These are phyloP conservation scores for Plebejus anna DNA, from an alignment of 2,888 invertebrate genomes.

Conservation along the genomic window DNA sequence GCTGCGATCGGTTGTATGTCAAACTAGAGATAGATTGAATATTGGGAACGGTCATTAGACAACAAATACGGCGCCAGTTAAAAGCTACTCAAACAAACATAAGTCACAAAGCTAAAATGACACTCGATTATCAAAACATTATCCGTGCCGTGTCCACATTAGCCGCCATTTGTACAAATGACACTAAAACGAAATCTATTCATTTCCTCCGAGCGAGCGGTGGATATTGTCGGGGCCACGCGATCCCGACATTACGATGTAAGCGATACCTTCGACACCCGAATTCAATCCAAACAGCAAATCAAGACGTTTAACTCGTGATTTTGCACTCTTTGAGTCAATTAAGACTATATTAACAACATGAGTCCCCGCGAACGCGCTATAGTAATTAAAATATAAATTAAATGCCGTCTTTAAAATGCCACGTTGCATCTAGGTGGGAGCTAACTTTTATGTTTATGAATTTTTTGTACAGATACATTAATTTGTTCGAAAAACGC, in stretches of 20 bases:
- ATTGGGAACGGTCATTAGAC: neutral
- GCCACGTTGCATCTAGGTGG: no score
- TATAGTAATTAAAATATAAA: no score
- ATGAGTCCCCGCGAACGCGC: no score
- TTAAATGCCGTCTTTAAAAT: no score
- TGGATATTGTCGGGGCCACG: slow-evolving; percentile 75
- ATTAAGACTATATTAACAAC: no score
- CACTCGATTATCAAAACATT: slow-evolving; percentile 44
- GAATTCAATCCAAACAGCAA: slow-evolving; percentile 1
- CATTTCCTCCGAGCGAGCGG: slow-evolving; percentile 75
- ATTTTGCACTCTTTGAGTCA: neutral
- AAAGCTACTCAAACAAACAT: slow-evolving; percentile 14
- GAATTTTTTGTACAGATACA: no score
- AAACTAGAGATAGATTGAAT: no score
- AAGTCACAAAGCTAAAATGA: slow-evolving; percentile 32
- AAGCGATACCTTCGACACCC: slow-evolving; percentile 41
- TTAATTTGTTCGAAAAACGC: no score
- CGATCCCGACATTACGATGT: slow-evolving; percentile 69
- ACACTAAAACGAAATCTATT: slow-evolving; percentile 80
- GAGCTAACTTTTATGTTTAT: no score
- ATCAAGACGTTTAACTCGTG: neutral
- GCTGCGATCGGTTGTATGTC: no score
- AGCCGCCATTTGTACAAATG: slow-evolving; percentile 77
- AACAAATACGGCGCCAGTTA: neutral
- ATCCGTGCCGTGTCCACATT: slow-evolving; percentile 58